A percentile compares a stretch with the other conserved stretches of the same genome.
These are phyloP conservation scores for Paradisaea rubra DNA, from an alignment of 2,113 vertebrate genomes.

Conservation along the genomic window DNA sequence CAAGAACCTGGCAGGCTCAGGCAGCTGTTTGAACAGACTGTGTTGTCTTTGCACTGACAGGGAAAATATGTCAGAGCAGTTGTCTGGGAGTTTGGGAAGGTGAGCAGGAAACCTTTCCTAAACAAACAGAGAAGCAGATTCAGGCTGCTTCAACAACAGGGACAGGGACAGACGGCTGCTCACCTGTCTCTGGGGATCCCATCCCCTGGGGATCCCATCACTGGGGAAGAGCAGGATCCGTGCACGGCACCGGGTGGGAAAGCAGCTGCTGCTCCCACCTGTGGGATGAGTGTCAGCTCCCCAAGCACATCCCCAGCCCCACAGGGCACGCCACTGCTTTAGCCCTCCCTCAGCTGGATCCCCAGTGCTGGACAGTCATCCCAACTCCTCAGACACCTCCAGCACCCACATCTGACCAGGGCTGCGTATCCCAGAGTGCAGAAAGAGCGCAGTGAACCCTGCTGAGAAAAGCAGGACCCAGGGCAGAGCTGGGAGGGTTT, in stretches of 20 bases:
- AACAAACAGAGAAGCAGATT: not conserved
- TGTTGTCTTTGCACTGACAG: slow-evolving; percentile 51
- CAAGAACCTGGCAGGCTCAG: not conserved
- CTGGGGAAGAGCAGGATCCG: not conserved
- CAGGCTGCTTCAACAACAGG: not conserved
- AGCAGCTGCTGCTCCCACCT: not conserved
- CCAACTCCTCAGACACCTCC: not conserved
- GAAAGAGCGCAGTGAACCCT: not conserved
- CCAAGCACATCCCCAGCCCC: not conserved
- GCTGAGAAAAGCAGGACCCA: not conserved
- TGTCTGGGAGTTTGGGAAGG: slow-evolving; percentile 12
- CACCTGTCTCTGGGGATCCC: fast-evolving
- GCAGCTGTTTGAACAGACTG: slow-evolving; percentile 49
- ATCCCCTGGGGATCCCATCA: not conserved
- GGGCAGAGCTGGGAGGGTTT: not conserved
- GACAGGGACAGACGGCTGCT: not conserved
- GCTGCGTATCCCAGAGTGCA: not conserved
- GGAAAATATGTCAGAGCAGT: slow-evolving; percentile 43
- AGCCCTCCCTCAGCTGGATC: not conserved
- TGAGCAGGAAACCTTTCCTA: not conserved
- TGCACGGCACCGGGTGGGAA: not conserved
- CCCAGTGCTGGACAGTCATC: fast-evolving
- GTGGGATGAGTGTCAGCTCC: not conserved
- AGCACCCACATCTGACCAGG: not conserved
- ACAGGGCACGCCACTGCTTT: not conserved